phyloP scores from a whole-genome alignment of 2,113 vertebrate species.

The Strix uralensis region DNA sequence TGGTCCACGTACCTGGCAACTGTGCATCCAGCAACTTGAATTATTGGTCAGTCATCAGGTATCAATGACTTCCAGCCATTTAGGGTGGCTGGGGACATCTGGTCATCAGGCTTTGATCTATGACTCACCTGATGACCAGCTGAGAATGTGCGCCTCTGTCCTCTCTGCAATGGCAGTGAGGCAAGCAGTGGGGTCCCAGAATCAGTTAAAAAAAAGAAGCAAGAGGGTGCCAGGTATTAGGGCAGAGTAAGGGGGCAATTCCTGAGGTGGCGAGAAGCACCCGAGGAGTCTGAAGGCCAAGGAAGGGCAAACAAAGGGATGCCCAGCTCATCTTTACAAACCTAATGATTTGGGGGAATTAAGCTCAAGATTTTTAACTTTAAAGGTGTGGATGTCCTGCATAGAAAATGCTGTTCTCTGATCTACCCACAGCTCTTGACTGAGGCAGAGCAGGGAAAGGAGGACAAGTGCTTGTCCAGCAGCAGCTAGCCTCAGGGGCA shows the following conservation, averaged over 20 bases:
- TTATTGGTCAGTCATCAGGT: not conserved
- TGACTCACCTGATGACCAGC: not conserved
- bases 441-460: not conserved
- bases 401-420: not conserved
- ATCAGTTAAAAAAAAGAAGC: not conserved
- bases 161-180: not conserved
- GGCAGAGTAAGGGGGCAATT: not conserved
- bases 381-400: not conserved
- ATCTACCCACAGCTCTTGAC: not conserved
- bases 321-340: not conserved
- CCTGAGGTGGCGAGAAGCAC: not conserved
- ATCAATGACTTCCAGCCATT: not conserved
- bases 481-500: conserved; percentile 6
- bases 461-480: not conserved
- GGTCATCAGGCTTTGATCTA: not conserved
- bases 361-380: not conserved
- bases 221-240: not conserved
- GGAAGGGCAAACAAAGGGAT: not conserved
- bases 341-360: not conserved
- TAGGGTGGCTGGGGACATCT: not conserved
- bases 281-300: fast-evolving
- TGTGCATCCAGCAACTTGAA: not conserved
- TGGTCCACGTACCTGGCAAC: not conserved
- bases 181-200: not conserved
- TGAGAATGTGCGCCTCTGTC: not conserved